A percentile compares a stretch with the other conserved stretches of the same genome.
Evolutionary conservation across 2,797 vertebrate genomes (phyloP).

Genomic region (Macrochelys suwanniensis): DNA sequence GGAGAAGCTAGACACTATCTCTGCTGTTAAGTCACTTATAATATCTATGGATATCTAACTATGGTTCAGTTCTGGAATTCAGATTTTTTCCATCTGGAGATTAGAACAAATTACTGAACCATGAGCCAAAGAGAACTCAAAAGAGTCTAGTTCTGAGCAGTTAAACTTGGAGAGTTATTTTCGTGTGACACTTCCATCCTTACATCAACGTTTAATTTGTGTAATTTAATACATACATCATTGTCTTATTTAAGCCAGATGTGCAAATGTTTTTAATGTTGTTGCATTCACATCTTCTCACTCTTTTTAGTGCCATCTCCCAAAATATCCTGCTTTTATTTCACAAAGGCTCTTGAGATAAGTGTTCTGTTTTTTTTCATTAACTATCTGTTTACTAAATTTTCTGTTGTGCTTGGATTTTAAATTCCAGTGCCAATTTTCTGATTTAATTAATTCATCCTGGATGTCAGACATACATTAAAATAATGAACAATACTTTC

Average conservation of each 20-base stretch:
- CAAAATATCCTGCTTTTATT: constrained; percentile 60
- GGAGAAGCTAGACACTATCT: not conserved
- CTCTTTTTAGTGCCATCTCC: constrained; percentile 29
- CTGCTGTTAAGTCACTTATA: not conserved
- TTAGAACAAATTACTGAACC: not conserved
- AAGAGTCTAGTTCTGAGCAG: not conserved
- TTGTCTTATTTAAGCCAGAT: constrained; percentile 63
- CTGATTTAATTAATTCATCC: constrained; percentile 71
- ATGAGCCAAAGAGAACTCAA: not conserved
- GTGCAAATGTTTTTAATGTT: constrained; percentile 43
- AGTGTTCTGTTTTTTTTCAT: constrained; percentile 51
- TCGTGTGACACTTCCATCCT: constrained; percentile 4
- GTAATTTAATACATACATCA: constrained; percentile 32
- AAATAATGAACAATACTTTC: constrained; percentile 72
- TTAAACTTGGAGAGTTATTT: constrained; percentile 19
- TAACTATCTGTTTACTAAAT: constrained; percentile 64
- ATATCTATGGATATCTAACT: not conserved
- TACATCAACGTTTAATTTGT: constrained; percentile 28
- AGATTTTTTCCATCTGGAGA: not conserved
- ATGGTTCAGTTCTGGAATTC: not conserved
- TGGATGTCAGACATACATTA: constrained; percentile 71
- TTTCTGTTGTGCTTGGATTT: constrained; percentile 50
- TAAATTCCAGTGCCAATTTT: constrained; percentile 52
- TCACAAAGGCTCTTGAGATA: constrained; percentile 17
- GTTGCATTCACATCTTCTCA: not conserved